Base-by-base conservation (phyloP, 2,888 invertebrate genomes). In the Eupithecia insigniata region DNA sequence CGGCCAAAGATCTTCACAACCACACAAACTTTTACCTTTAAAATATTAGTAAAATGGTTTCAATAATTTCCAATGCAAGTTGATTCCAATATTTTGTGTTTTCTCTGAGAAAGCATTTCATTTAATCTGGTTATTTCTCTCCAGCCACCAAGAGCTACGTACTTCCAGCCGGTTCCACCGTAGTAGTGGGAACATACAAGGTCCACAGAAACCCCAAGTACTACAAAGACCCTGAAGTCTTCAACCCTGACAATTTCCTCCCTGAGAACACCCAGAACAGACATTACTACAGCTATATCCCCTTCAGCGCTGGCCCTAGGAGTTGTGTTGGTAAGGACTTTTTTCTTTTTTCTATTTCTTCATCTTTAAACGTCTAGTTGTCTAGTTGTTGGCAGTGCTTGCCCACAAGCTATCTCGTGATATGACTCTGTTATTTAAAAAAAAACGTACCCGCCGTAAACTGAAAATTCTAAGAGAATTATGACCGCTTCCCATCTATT, bases 221-320 rank as follows among this genome's bases (percentile, higher is more conserved):
- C 84, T 97, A 96, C 84, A 95, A 96, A 68, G 95, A 97, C 78
- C 96, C 97, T 0, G 93, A 96, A 1, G 95, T 95, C 74, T 97
- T 97, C 88, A 95, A 97, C 85, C 97, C 97, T 0, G 97, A 97
- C 83, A 97, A 97, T 85, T 97, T 97, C 95, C 88, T 97, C 43
- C 97, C 97, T 0, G 97, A 97, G 84, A 96, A 96, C 70, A 96
- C 96, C 30, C 95, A 96, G 39, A 96, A 96, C 78, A 95, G 97
- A 67, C 97, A 97, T 81, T 97, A 97, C 85, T 97, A 97, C 86
- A 96, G 97, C 75, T 97, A 96, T 83, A 96, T 97, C 69, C 97
- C 97, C 0, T 97, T 97, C 93, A 97, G 97, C 74, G 97, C 97
- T 65, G 97, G 97, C 34, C 97, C 97, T 1, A 95, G 97, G 76